Evolutionary conservation across 2,113 vertebrate species (phyloP).

Genomic region (Xenopus tropicalis): UCB_Xtro_10.0 CM004444.2:101369001-101369500

Average conservation of each 20-base stretch:
- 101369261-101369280: slow-evolving; percentile 69
- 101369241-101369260: slow-evolving; percentile 91
- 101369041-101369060: slow-evolving; percentile 87
- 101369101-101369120: too few relatives aligned
- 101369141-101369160: too few relatives aligned
- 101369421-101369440: too few relatives aligned
- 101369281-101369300: slow-evolving; percentile 50
- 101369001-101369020: slow-evolving; percentile 84
- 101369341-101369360: slow-evolving; percentile 60
- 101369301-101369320: slow-evolving; percentile 69
- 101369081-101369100: too few relatives aligned
- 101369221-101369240: slow-evolving; percentile 79
- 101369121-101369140: too few relatives aligned
- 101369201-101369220: slow-evolving; percentile 82
- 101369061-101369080: slow-evolving; percentile 54
- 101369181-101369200: slow-evolving; percentile 60
- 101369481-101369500: too few relatives aligned
- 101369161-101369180: slow-evolving; percentile 17
- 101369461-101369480: too few relatives aligned
- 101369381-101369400: too few relatives aligned
- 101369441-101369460: too few relatives aligned
- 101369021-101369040: slow-evolving; percentile 90
- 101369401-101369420: too few relatives aligned
- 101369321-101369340: slow-evolving; percentile 85
- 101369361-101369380: too few relatives aligned